Percentiles rank a stretch among this genome's conserved stretches.
phyloP scores from a whole-genome alignment of 1,140 invertebrate genomes.

The Druon quercuslanigerum region DNA sequence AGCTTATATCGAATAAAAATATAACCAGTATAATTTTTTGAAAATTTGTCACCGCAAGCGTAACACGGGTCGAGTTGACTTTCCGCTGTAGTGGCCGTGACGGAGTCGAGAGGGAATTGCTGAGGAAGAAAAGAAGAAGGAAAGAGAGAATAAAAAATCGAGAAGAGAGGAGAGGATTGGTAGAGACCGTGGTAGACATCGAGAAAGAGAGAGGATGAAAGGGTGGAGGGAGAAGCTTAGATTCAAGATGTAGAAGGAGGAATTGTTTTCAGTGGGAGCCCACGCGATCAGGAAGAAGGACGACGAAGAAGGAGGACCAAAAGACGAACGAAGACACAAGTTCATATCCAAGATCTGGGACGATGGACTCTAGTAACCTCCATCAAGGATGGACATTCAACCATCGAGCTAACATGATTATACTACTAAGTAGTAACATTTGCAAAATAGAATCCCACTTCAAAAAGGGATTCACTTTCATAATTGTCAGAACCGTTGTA shows the following conservation, averaged over 20 bases:
- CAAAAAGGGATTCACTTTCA: background rate
- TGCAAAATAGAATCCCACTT: background rate
- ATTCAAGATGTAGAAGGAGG: slow-evolving; percentile 6
- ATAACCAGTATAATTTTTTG: too few species aligned
- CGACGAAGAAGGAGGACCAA: background rate
- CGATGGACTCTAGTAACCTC: slow-evolving; percentile 74
- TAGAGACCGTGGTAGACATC: slow-evolving; percentile 33
- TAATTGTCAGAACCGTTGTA: too few species aligned
- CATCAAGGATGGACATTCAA: slow-evolving; percentile 73
- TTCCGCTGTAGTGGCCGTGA: slow-evolving; percentile 59
- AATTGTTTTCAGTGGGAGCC: slow-evolving; percentile 36
- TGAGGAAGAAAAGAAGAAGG: slow-evolving; percentile 43
- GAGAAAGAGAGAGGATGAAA: slow-evolving; percentile 20
- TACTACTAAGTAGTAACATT: slow-evolving; percentile 41
- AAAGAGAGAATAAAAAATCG: slow-evolving; percentile 24
- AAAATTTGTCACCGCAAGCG: slow-evolving; percentile 51
- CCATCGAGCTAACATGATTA: slow-evolving; percentile 48
- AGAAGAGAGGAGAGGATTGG: slow-evolving; percentile 28
- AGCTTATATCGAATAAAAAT: too few species aligned
- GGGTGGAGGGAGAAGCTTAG: slow-evolving; percentile 43
- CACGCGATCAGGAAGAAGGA: slow-evolving; percentile 36
- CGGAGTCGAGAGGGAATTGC: slow-evolving; percentile 51
- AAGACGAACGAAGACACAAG: slow-evolving; percentile 69
- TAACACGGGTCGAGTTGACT: slow-evolving; percentile 70
- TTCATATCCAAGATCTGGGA: slow-evolving; percentile 73